Evolutionary conservation across 1,140 invertebrate species (phyloP), one percentile per base, ranked within the genome.

Genomic region (Pemphigus obesinymphae): DNA sequence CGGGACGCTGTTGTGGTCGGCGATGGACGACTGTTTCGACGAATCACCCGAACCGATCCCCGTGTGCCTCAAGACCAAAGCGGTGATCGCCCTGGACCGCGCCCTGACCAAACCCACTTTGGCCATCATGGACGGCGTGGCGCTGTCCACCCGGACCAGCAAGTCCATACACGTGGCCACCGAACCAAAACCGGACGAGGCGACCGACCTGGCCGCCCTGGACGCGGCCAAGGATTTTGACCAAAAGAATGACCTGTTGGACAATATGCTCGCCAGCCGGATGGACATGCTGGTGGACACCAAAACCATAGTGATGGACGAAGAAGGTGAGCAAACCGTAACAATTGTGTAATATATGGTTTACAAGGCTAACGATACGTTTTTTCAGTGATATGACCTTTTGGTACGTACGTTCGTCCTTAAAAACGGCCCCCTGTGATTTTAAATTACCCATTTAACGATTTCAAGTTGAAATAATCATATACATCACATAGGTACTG

Each of bases 241-340:
- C 53, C 17, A 4, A 17, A 78, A 78, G 75, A 40, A 63, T 26
- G 76, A 37, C 3, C 15, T 80, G 53, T 23, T 80, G 15, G 55
- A 80, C 53, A 55, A 63, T 37, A 80, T 80, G 76, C n/a, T 80
- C 0, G 37, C 55, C 53, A 63, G 3, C 55, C 76, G 76, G 11
- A n/a, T 80, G 13, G 76, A 80, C 37, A 40, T n/a, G 37, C 15
- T 80, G 23, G 23, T 80, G 76, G 23, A 55, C 37, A 63, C 55
- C 55, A 63, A 55, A 37, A 80, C 37, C 11, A 45, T 80, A 15
- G 55, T 45, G n/a, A 15, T 80, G 55, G 76, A 80, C n/a, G 75
- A 63, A 45, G 76, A 80, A 80, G 76, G 76, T 80, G 17, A 68
- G 66, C 63, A n/a, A n/a, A n/a, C n/a, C n/a, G n/a, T n/a, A n/a